Base-by-base conservation (phyloP, 2,888 invertebrate species). In the Apamea epomidion region DNA sequence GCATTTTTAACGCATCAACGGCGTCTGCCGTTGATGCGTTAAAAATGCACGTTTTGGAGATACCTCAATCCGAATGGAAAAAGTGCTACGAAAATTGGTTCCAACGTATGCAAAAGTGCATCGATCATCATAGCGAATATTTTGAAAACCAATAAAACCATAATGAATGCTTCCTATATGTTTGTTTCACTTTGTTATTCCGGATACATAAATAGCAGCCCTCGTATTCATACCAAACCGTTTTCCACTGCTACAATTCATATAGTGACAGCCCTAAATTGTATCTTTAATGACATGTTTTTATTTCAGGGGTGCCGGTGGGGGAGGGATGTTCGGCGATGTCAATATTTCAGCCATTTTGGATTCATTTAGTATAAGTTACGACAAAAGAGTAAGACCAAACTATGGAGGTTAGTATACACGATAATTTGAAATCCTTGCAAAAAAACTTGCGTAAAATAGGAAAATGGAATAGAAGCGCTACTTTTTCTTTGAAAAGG, bases 301-400 rank as follows among this genome's bases (percentile, higher is more conserved):
- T 87, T 90, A 90, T 97, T 97, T 68, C 97, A 98, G 98, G 94
- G 97, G 97, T 94, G 97, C 97, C 92, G 98, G 97, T 93, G 98
- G 98, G 92, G 98, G 98, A 93, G 98, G 98, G 97, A 98, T 98
- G 98, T 97, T 98, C 95, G 98, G 98, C 92, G 99, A 99, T 95
- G 99, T 99, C 95, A 99, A 99, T 98, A 99, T 99, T 97, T 99
- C 99, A 94, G 99, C 99, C 95, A 99, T 99, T 95, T 98, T 99
- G 97, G 99, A 99, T 97, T 99, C 99, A 94, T 99, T 99, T 98
- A 99, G 99, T 97, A 98, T 98, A 97, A 99, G 99, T 97, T 99
- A 99, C 97, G 99, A 99, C 98, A 99, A 99, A 98, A 98, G 99
- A 98, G 99, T 99, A 98, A 98, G 99, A 97, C 99, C 99, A 96